Conservation (phyloP, 2,797 vertebrate genomes). For the Gymnoscopelus braueri region DNA sequence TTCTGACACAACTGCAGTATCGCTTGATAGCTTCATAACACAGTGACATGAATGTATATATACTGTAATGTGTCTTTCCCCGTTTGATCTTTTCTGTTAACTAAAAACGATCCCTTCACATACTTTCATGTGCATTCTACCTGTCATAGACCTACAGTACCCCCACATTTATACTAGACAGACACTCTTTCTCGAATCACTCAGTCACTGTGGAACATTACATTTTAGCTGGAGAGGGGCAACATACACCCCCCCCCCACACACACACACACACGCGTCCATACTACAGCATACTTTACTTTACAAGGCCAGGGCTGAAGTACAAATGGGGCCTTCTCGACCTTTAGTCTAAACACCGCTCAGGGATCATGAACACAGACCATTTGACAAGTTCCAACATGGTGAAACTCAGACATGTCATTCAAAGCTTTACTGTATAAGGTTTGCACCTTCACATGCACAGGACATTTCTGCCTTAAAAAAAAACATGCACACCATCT, state of each 20-base stretch:
- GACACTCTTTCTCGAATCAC: constrained; percentile 56
- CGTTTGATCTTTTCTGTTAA: no score
- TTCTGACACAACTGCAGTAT: no score
- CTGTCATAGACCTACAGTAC: constrained; percentile 27
- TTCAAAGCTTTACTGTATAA: constrained; percentile 11
- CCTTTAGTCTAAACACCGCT: constrained; percentile 41
- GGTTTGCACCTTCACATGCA: constrained; percentile 6
- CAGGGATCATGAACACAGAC: constrained; percentile 29
- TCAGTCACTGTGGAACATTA: constrained; percentile 36
- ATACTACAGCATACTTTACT: constrained; percentile 62
- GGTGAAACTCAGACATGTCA: constrained; percentile 18
- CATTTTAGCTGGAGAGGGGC: constrained; percentile 29
- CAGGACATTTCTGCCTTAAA: no score
- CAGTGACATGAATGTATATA: no score
- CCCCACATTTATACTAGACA: constrained; percentile 55
- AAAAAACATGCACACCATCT: no score
- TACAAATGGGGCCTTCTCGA: constrained; percentile 35
- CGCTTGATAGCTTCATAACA: no score
- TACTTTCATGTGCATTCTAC: constrained; percentile 15
- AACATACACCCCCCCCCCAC: constrained; percentile 8
- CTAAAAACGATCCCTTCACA: neutral
- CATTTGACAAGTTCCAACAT: constrained; percentile 16
- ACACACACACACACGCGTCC: constrained; percentile 38
- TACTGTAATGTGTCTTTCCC: no score
- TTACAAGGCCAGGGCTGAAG: constrained; percentile 60